These are phyloP conservation scores for Erynnis tages DNA, from an alignment of 2,888 invertebrate genomes.

Conservation along the genomic window DNA sequence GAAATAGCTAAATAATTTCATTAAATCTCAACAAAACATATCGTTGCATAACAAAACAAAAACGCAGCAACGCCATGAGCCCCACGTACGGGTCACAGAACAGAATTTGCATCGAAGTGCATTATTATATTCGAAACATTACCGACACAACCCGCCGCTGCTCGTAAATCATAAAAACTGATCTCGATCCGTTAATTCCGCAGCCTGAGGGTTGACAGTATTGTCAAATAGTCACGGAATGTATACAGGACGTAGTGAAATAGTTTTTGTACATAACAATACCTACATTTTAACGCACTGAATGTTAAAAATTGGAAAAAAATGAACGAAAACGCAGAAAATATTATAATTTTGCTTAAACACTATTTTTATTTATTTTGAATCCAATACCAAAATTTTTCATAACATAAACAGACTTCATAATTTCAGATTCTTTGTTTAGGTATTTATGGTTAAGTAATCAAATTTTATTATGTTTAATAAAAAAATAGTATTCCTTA, in stretches of 20 bases:
- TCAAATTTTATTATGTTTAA: no score
- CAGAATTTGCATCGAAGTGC: conserved; percentile 60
- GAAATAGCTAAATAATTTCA: neutral
- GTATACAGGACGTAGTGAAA: neutral
- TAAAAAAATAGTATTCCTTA: no score
- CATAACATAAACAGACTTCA: no score
- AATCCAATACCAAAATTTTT: no score
- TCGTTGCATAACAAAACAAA: neutral
- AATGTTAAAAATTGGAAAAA: no score
- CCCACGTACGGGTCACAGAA: conserved; percentile 37
- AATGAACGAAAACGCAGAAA: no score
- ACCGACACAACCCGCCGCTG: conserved; percentile 49
- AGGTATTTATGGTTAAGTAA: no score
- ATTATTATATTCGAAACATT: conserved; percentile 53
- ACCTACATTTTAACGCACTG: no score
- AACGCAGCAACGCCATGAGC: conserved; percentile 32
- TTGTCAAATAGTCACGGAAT: conserved; percentile 31
- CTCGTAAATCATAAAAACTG: conserved; percentile 70
- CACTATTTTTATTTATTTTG: no score
- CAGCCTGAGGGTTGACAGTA: conserved; percentile 48
- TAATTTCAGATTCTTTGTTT: no score
- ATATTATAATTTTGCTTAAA: no score
- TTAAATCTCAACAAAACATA: neutral
- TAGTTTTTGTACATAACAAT: no score
- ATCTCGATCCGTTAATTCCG: conserved; percentile 70